phyloP scores from a whole-genome alignment of 2,113 vertebrate genomes.

The Nasalis larvatus region DNA sequence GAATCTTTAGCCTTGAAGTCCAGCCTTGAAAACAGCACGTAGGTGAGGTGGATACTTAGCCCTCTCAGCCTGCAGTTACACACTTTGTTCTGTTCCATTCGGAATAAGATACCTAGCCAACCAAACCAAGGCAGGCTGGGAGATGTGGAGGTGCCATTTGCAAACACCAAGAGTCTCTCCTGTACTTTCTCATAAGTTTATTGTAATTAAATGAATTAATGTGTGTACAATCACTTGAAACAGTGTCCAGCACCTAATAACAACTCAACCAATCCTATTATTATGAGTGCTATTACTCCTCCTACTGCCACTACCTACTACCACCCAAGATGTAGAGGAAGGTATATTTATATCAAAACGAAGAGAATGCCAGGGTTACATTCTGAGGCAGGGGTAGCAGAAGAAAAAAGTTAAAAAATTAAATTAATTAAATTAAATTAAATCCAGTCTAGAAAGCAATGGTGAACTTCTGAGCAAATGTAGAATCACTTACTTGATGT shows the following conservation, averaged over 20 bases:
- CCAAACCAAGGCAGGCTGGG: not conserved
- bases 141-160: not conserved
- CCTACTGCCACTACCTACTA: not conserved
- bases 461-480: not conserved
- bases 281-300: rapidly evolving
- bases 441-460: not conserved
- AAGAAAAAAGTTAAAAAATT: not conserved
- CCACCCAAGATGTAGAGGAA: not conserved
- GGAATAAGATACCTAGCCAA: not conserved
- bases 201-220: not conserved
- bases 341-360: not conserved
- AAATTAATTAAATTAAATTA: not conserved
- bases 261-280: not conserved
- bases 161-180: not conserved
- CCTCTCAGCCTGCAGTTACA: not conserved
- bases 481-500: not conserved
- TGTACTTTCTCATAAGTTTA: not conserved
- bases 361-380: not conserved
- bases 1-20: not conserved
- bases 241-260: not conserved
- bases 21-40: not conserved
- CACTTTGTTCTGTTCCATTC: not conserved
- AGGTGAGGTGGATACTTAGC: not conserved
- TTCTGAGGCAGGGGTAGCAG: not conserved
- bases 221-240: not conserved